Evolutionary conservation across 2,888 invertebrate genomes (phyloP), one percentile per base, ranked within the genome.

Genomic region (Caenorhabditis sinica): DNA sequence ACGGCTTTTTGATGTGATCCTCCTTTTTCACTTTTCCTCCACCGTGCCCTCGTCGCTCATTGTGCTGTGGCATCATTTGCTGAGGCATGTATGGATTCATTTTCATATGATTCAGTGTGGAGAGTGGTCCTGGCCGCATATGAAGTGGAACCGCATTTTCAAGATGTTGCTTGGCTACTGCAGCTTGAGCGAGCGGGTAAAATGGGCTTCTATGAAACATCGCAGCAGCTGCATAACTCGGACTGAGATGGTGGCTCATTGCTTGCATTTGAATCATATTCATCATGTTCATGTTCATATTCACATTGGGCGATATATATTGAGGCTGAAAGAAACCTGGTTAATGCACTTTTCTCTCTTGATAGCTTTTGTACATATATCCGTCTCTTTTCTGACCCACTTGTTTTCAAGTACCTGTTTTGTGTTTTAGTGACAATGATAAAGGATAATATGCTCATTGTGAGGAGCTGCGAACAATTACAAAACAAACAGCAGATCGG

Each of bases 1-100:
- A 95, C 87, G 99, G 99, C 94, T 99, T 99, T 95, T 92, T 92
- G 79, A 92, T 90, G 85, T 91, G 92, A 79, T 89, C 89, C 36
- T 89, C 89, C 63, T 88, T 88, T 72, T 88, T 88, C 43, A 80
- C 73, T 40, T 83, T 86, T 53, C 85, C 85, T 40, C 82, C 86
- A 15, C 87, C 77, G 15, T 71, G 40, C 20, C 33, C 72, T 73
- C 68, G 23, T 45, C 53, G 40, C 5, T 71, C 74, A 43, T 61
- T 56, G 25, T 68, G 68, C 20, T 72, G 82, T 28, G 58, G 65
- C 80, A 73, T 65, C 68, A 75, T 74, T n/a, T 36, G 56, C 11
- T 65, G 81, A 11, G 40, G 40, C 58, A 77, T 43, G 30, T 72
- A 80, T 15, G 80, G 71, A 13, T 81, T 77, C 71, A 85, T 73